Conservation (phyloP, 2,113 vertebrate genomes). For the Seriola dumerili region DNA sequence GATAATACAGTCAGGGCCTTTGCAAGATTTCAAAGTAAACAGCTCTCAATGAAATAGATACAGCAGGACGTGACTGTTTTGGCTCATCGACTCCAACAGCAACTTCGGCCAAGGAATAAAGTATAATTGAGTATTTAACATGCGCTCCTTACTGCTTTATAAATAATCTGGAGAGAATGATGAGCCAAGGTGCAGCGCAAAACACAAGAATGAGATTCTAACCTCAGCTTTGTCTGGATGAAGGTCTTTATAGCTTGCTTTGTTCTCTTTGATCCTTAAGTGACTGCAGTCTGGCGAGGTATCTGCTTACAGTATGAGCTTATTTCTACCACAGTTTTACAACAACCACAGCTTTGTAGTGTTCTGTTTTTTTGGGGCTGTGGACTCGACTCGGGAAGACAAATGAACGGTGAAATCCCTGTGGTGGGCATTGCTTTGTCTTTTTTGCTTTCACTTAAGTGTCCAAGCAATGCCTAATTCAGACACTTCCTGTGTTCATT, state of each 20-base stretch:
- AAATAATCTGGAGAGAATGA: constrained; percentile 45
- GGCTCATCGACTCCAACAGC: constrained; percentile 24
- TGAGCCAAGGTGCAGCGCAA: constrained; percentile 14
- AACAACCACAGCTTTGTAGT: constrained; percentile 5
- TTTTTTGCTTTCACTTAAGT: constrained; percentile 27
- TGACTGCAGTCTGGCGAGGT: constrained; percentile 15
- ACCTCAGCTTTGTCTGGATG: constrained; percentile 28
- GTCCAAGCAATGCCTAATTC: constrained; percentile 22
- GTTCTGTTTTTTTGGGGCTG: background rate
- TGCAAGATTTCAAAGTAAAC: constrained; percentile 39
- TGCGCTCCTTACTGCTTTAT: constrained; percentile 35
- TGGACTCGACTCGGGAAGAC: constrained; percentile 4
- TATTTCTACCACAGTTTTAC: constrained; percentile 29
- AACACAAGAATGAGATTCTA: constrained; percentile 15
- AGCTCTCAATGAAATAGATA: constrained; percentile 40
- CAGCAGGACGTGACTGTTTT: constrained; percentile 14
- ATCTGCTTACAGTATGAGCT: constrained; percentile 25
- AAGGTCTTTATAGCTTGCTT: constrained; percentile 36
- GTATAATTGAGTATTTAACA: constrained; percentile 29
- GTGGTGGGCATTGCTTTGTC: background rate
- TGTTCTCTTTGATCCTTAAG: constrained; percentile 38
- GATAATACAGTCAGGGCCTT: constrained; percentile 43
- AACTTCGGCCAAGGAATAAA: constrained; percentile 30
- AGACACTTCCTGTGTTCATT: constrained; percentile 1
- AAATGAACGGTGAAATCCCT: background rate